These are phyloP conservation scores for Himantopus leucocephalus DNA, from an alignment of 2,113 vertebrate genomes.

Conservation along the genomic window DNA sequence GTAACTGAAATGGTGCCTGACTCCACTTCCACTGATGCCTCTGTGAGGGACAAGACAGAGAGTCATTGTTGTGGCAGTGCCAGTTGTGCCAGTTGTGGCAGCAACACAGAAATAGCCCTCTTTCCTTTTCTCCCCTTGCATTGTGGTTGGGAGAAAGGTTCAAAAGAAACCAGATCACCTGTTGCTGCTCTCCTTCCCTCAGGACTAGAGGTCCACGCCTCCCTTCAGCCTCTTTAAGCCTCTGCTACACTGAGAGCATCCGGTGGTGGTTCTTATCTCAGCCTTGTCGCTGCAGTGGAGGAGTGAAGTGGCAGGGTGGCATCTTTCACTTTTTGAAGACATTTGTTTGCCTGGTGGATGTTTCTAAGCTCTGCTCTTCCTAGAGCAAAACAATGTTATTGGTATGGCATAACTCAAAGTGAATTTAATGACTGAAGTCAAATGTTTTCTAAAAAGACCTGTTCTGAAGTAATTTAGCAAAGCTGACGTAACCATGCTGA, in stretches of 20 bases:
- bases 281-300: not conserved
- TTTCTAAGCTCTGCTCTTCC: not conserved
- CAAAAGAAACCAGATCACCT: not conserved
- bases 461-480: conserved; percentile 11
- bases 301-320: not conserved
- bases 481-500: not conserved
- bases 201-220: not conserved
- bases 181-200: not conserved
- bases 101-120: not conserved
- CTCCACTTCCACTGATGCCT: not conserved
- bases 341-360: not conserved
- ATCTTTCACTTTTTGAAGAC: not conserved
- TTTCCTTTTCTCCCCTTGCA: not conserved
- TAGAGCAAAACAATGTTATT: not conserved
- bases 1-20: not conserved
- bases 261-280: not conserved
- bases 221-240: not conserved
- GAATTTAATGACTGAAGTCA: not conserved
- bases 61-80: not conserved
- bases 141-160: not conserved
- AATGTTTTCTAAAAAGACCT: not conserved
- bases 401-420: not conserved
- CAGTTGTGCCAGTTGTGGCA: not conserved
- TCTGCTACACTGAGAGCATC: not conserved
- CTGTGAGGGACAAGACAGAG: not conserved